Evolutionary conservation across 2,113 vertebrate genomes (phyloP), one percentile per base, ranked within the genome.

Genomic region (Grallaria varia): DNA sequence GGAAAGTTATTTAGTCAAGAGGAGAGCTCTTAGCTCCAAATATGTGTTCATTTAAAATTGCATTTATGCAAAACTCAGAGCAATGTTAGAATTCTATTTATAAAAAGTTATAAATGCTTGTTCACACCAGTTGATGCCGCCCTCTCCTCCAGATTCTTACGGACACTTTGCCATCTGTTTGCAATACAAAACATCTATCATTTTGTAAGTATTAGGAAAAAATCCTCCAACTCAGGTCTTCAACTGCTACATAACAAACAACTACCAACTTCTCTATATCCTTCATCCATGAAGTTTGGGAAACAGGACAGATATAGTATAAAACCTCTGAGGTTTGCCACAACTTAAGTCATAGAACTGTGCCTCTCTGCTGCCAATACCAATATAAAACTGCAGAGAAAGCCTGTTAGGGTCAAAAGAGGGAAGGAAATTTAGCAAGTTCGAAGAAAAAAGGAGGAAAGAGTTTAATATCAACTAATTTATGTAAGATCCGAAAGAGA

Each of bases 1-100:
- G 82, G 93, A 96, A 97, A 96, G 52, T 84, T 87, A 92, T 86
- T 86, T 74, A 86, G 90, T 74, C 64, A 93, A 85, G 90, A 96
- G 35, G 4, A 90, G 40, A 81, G 56, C 72, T 94, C 92, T 92
- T 68, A 84, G 68, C 73, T 94, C 75, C 72, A 96, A 90, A 72
- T 87, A 64, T 22, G 39, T 18, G 39, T 92, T 92, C 24, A 60
- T 71, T 94, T 88, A 90, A 78, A 80, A 64, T 60, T 63, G 67
- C 45, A 77, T 84, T 94, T 86, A 93, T 88, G 92, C 72, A 60
- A 90, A 95, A 88, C 8, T 80, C 53, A 40, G 84, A 8, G 52
- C 62, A 80, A 33, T 31, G 37, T 25, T 35, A 78, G 40, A 93
- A 94, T 80, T 60, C 49, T 92, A 77, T 84, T 84, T 93, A 90